A percentile compares a stretch with the other conserved stretches of the same genome.
phyloP scores from a whole-genome alignment of 2,113 vertebrate genomes.

The Pleuronectes platessa region DNA sequence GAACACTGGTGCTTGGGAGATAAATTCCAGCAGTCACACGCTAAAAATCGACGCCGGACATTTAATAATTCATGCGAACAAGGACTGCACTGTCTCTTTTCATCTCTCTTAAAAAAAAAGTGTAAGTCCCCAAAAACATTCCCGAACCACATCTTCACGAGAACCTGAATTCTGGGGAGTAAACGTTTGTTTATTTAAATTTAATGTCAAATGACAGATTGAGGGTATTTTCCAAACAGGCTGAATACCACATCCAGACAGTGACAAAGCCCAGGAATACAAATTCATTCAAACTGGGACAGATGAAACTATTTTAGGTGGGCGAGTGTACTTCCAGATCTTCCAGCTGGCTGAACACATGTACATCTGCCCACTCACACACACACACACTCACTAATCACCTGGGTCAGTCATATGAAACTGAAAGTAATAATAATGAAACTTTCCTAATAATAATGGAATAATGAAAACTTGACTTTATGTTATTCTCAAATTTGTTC shows the following conservation, averaged over 20 bases:
- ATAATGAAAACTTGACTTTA: too few species aligned
- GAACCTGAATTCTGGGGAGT: not conserved
- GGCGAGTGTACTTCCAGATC: too few species aligned
- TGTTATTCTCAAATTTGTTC: too few species aligned
- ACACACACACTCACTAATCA: too few species aligned
- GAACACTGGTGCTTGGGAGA: not conserved
- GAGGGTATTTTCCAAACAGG: not conserved
- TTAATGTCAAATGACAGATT: not conserved
- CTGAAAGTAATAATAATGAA: too few species aligned
- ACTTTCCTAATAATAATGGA: too few species aligned
- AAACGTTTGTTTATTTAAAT: slow-evolving; percentile 21
- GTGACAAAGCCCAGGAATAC: not conserved
- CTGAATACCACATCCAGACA: not conserved
- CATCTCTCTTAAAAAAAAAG: slow-evolving; percentile 7
- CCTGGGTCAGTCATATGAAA: too few species aligned
- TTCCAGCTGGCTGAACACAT: too few species aligned
- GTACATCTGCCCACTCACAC: too few species aligned
- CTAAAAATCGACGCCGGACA: not conserved
- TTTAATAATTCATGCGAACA: slow-evolving; percentile 53
- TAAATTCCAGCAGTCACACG: slow-evolving; percentile 4
- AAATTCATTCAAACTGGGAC: not conserved
- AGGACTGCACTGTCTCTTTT: not conserved
- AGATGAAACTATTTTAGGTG: not conserved
- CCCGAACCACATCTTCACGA: not conserved
- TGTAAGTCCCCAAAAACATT: not conserved